Base-by-base conservation (phyloP, 2,113 vertebrate species). In the Rhynchopsitta pachyrhyncha region DNA sequence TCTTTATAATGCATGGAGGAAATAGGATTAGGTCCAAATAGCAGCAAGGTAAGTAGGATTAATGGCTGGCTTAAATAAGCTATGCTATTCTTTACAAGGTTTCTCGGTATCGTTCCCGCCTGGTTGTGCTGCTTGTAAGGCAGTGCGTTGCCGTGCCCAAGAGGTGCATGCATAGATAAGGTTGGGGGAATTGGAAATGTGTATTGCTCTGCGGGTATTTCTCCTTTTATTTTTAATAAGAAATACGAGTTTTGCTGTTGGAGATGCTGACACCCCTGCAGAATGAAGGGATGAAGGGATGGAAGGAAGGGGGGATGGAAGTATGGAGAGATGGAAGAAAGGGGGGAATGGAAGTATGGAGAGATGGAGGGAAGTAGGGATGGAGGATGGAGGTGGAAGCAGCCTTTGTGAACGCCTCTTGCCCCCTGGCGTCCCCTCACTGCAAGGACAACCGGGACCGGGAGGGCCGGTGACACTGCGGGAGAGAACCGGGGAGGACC, bases 21-120 rank as follows among this genome's bases (percentile, higher is more conserved):
- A 97, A 97, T 97, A 95, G 98, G 98, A 98, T 97, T 97, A 97
- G 95, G 97, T 93, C 92, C 86, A 86, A 96, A 79, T 96, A 90
- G 96, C 93, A 79, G 96, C 95, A 96, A 98, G 98, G 98, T 98
- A 97, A 98, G 98, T 95, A 93, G 96, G 97, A 97, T 97, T 95
- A 97, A 91, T 92, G 64, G 91, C 80, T 86, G 97, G 93, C 75
- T 92, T 93, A 83, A 93, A 63, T 92, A 84, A 97, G 49, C 82
- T 37, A 44, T 74, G 88, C 87, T 70, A 52, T 87, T 90, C 95
- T 96, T 86, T 71, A 73, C 88, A 22, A 39, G 92, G 96, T 93
- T 97, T 95, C 95, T 50, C n/a, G 37, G 29, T 88, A 39, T 25
- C 77, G 42, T 92, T 96, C 96, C 92, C 39, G 35, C 92, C 86